Percentiles rank a stretch among this genome's conserved stretches.
Evolutionary conservation across 2,888 invertebrate genomes (phyloP).

Genomic region (Molanna angustata): DNA sequence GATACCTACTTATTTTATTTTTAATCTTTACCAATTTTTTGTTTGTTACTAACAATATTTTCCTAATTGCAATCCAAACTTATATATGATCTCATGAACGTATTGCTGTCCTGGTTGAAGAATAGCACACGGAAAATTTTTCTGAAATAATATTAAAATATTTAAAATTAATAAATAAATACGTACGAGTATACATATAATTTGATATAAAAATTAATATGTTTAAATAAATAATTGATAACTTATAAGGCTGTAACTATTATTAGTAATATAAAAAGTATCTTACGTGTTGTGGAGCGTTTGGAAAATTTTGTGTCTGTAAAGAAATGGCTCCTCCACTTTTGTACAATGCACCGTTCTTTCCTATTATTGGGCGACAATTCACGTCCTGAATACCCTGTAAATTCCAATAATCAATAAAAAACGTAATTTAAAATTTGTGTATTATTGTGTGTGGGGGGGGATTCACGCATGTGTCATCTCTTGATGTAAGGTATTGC

Average conservation of each 20-base stretch:
- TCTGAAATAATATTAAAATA: constrained; percentile 52
- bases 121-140: constrained; percentile 71
- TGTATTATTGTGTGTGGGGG: too few species aligned
- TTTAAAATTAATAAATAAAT: not conserved
- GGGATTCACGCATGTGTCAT: too few species aligned
- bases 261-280: too few species aligned
- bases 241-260: too few species aligned
- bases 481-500: too few species aligned
- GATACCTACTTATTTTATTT: too few species aligned
- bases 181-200: not conserved
- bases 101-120: constrained; percentile 72
- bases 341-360: constrained; percentile 66
- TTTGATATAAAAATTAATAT: too few species aligned
- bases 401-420: too few species aligned
- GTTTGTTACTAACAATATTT: constrained; percentile 14
- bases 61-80: constrained; percentile 56
- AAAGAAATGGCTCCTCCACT: constrained; percentile 82
- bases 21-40: too few species aligned
- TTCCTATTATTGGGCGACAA: constrained; percentile 63
- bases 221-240: too few species aligned
- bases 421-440: too few species aligned
- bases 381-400: too few species aligned
- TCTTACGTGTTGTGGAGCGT: constrained; percentile 80
- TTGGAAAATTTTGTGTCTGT: constrained; percentile 91
- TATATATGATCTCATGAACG: constrained; percentile 68